Conservation (phyloP, 2,113 vertebrate species). For the Pontoporia blainvillei region DNA sequence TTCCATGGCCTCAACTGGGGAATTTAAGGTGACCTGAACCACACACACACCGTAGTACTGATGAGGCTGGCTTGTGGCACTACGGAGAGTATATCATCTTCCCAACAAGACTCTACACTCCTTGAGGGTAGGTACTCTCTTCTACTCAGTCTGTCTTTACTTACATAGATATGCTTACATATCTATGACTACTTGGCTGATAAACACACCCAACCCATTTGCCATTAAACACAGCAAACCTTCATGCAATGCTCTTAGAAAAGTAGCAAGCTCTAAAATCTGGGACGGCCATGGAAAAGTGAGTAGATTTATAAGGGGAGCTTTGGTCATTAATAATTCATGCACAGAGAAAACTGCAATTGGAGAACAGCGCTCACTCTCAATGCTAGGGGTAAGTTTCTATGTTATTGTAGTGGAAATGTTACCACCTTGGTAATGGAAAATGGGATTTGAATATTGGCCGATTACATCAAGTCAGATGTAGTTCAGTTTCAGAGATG, state of each 20-base stretch:
- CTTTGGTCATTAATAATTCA: not conserved
- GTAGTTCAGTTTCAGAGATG: not conserved
- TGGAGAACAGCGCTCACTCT: not conserved
- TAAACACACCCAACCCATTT: not conserved
- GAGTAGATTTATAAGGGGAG: not conserved
- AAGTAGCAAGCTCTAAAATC: not conserved
- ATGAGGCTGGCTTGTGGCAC: not conserved
- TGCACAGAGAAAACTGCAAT: not conserved
- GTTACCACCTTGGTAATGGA: not conserved
- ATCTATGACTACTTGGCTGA: not conserved
- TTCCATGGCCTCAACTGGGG: not conserved
- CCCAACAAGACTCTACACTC: not conserved
- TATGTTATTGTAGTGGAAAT: not conserved
- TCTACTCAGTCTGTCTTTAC: not conserved
- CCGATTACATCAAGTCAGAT: not conserved
- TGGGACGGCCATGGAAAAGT: not conserved
- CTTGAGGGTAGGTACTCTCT: not conserved
- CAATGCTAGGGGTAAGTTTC: not conserved
- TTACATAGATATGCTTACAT: no score
- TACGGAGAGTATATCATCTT: not conserved
- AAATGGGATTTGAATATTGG: not conserved
- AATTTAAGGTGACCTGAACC: not conserved
- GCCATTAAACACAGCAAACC: not conserved
- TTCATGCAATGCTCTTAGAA: not conserved
- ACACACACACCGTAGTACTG: fast-evolving